These are phyloP conservation scores for Halictus ligatus DNA, from an alignment of 2,888 invertebrate species.

Conservation along the genomic window DNA sequence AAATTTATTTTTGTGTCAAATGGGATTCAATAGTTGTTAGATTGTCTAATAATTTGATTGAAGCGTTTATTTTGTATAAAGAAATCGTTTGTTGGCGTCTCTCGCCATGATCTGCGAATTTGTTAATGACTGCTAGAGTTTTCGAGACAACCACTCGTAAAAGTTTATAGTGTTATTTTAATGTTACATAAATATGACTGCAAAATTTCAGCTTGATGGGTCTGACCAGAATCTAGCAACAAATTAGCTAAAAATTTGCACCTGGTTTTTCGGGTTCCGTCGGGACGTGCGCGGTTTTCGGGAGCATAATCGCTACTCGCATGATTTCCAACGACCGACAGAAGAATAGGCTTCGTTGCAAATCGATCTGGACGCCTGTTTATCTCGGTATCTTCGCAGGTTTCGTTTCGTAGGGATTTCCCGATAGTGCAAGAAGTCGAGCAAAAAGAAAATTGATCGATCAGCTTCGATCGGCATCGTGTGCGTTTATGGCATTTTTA, in stretches of 20 bases:
- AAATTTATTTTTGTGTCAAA: background rate
- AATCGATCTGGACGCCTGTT: background rate
- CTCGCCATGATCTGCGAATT: too few relatives aligned
- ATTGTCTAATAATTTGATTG: too few relatives aligned
- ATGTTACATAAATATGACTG: background rate
- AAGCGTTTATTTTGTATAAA: too few relatives aligned
- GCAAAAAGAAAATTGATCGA: background rate
- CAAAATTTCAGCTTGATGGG: background rate
- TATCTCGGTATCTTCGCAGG: background rate
- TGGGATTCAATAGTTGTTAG: too few relatives aligned
- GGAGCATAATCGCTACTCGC: background rate
- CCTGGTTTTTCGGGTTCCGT: background rate
- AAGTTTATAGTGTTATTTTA: background rate
- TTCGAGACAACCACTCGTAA: background rate
- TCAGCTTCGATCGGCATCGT: background rate
- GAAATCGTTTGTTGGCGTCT: too few relatives aligned
- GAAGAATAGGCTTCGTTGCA: background rate
- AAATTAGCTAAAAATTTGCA: background rate
- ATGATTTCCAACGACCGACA: background rate
- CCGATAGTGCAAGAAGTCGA: background rate
- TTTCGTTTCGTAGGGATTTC: background rate
- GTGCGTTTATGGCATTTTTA: background rate
- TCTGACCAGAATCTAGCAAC: background rate
- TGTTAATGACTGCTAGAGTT: background rate
- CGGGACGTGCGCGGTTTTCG: background rate